Evolutionary conservation across 2,113 vertebrate species (phyloP).

Genomic region (Seriola aureovittata): DNA sequence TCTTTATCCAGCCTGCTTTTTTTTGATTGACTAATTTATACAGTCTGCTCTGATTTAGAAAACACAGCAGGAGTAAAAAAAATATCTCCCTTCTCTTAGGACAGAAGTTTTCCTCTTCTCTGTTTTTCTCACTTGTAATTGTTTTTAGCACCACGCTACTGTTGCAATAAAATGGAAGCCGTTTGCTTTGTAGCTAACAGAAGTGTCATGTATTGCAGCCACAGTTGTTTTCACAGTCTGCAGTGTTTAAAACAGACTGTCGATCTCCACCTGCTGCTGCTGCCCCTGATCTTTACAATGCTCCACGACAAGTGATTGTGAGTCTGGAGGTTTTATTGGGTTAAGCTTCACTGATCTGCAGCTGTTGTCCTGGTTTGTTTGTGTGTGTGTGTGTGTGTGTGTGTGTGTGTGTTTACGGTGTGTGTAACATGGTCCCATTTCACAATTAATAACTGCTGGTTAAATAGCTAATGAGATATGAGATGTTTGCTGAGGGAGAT

Average conservation of each 20-base stretch:
- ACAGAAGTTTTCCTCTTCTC: not conserved
- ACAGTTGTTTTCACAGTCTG: not conserved
- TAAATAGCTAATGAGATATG: slow-evolving; percentile 47
- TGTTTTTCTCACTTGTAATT: not conserved
- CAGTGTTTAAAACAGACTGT: not conserved
- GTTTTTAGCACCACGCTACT: too few species aligned
- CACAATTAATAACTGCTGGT: slow-evolving; percentile 18
- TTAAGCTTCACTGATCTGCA: slow-evolving; percentile 19
- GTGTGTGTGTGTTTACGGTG: slow-evolving; percentile 14
- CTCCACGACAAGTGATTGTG: not conserved
- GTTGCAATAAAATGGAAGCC: not conserved
- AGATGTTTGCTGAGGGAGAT: slow-evolving; percentile 43
- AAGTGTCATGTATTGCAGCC: not conserved
- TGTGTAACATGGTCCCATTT: not conserved
- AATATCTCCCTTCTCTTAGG: too few species aligned
- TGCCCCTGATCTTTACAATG: not conserved
- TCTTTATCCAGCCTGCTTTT: slow-evolving; percentile 14
- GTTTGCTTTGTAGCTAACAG: not conserved
- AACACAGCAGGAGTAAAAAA: not conserved
- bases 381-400: slow-evolving; percentile 24
- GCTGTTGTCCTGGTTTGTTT: slow-evolving; percentile 30
- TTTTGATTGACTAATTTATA: not conserved
- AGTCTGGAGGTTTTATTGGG: slow-evolving; percentile 23
- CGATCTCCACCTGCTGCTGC: slow-evolving; percentile 6
- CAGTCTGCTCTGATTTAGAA: not conserved